Evolutionary conservation across 2,797 vertebrate genomes (phyloP).

Genomic region (Pseudomugil tenellus): DNA sequence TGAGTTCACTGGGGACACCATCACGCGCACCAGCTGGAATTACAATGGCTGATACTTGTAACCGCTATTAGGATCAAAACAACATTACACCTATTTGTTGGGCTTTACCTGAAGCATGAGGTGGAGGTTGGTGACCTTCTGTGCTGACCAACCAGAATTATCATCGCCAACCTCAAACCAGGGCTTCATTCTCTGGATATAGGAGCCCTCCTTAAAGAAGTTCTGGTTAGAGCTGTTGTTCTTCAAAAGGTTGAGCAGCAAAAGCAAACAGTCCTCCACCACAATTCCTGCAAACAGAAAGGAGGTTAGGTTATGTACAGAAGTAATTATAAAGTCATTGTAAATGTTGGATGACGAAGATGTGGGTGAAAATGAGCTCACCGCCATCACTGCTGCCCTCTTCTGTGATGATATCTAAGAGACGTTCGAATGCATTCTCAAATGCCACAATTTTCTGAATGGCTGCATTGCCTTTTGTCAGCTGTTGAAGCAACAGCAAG

Average conservation of each 20-base stretch:
- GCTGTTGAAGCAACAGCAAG: slow-evolving; percentile 92
- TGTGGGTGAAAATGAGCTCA: slow-evolving; percentile 56
- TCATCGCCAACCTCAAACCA: slow-evolving; percentile 99
- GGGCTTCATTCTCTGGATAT: slow-evolving; percentile 97
- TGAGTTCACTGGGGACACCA: slow-evolving; percentile 96
- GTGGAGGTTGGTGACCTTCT: slow-evolving; percentile 98
- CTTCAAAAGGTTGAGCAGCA: slow-evolving; percentile 93
- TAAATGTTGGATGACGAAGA: not conserved
- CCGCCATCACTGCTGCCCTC: slow-evolving; percentile 98
- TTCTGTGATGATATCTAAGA: slow-evolving; percentile 95
- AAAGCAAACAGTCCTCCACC: slow-evolving; percentile 96
- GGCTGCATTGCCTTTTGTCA: slow-evolving; percentile 96
- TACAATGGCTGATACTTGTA: slow-evolving; percentile 2
- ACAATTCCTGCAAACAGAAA: slow-evolving; percentile 88
- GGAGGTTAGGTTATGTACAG: not conserved
- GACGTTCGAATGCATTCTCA: slow-evolving; percentile 97
- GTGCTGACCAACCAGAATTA: slow-evolving; percentile 97
- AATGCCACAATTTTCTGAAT: slow-evolving; percentile 99
- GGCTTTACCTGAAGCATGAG: slow-evolving; percentile 94
- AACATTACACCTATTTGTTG: not conserved
- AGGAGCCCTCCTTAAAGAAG: slow-evolving; percentile 99
- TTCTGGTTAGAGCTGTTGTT: slow-evolving; percentile 99
- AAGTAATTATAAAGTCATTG: too few relatives aligned
- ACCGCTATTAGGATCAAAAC: not conserved
- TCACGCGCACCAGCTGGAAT: slow-evolving; percentile 90